Percentiles rank a stretch among this genome's conserved stretches.
Conservation (phyloP, 2,113 vertebrate species). For the Zosterops lateralis region DNA sequence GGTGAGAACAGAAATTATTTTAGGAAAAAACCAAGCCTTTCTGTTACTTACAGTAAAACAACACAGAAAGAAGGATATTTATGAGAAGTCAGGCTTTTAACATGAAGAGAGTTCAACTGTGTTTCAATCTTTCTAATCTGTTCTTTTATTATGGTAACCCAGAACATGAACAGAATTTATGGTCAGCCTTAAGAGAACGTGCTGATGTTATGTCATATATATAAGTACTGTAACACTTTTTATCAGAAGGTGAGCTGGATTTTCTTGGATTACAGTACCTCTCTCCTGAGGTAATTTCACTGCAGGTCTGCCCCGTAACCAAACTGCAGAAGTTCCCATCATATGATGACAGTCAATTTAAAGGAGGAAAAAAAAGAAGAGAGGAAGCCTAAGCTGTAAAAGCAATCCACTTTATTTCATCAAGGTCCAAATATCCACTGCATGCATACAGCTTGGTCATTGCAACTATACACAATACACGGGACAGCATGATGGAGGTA, state of each 20-base stretch:
- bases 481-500: neutral
- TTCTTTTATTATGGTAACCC: neutral
- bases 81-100: neutral
- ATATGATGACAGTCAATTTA: neutral
- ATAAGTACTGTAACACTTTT: neutral
- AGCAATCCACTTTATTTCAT: neutral
- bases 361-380: accelerated
- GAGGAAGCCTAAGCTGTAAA: neutral
- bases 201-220: neutral
- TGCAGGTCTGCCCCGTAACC: accelerated
- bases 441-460: neutral
- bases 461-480: neutral
- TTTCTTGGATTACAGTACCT: neutral
- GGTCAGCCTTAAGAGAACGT: neutral
- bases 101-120: neutral
- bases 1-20: neutral
- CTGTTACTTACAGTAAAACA: neutral
- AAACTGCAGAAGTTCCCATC: neutral
- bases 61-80: neutral
- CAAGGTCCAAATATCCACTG: neutral
- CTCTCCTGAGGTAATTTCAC: neutral
- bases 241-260: neutral
- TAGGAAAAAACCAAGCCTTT: neutral
- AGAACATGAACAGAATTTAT: neutral
- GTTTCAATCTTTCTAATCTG: neutral